Conservation (phyloP, 2,888 invertebrate species). For the Aphidius colemani region DNA sequence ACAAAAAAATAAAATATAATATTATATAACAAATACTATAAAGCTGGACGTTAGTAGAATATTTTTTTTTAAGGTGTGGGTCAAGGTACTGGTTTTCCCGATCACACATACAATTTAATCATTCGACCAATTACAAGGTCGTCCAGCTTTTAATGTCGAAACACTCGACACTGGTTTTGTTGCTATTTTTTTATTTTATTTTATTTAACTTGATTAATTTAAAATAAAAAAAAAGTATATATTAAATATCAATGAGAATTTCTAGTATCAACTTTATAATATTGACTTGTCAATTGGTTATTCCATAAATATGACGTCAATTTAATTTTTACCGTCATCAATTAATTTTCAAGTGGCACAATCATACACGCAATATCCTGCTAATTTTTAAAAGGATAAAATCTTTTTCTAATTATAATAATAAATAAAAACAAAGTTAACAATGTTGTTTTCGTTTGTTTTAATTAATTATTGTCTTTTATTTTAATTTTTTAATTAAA, state of each 20-base stretch:
- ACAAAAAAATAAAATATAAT: too few species aligned
- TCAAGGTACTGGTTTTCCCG: conserved; percentile 16
- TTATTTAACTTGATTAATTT: background rate
- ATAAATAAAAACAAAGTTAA: too few species aligned
- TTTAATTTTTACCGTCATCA: background rate
- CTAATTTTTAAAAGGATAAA: background rate
- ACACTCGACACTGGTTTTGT: background rate
- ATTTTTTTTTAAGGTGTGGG: conserved; percentile 10
- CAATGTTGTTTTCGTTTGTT: too few species aligned
- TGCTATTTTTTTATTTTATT: background rate
- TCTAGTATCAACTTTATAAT: background rate
- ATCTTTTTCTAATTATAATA: too few species aligned
- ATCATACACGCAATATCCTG: background rate
- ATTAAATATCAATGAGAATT: background rate
- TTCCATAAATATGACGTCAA: background rate
- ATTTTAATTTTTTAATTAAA: too few species aligned
- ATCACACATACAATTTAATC: conserved; percentile 3
- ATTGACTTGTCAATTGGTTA: background rate
- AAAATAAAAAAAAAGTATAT: background rate
- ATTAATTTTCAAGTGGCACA: background rate
- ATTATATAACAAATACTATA: too few species aligned
- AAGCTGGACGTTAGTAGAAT: too few species aligned
- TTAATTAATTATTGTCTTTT: too few species aligned
- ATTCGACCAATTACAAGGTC: conserved; percentile 19
- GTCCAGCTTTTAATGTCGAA: conserved; percentile 13